Base-by-base conservation (phyloP, 53 echinoderm and acorn worm genomes). In the Zoroaster sp. region DNA sequence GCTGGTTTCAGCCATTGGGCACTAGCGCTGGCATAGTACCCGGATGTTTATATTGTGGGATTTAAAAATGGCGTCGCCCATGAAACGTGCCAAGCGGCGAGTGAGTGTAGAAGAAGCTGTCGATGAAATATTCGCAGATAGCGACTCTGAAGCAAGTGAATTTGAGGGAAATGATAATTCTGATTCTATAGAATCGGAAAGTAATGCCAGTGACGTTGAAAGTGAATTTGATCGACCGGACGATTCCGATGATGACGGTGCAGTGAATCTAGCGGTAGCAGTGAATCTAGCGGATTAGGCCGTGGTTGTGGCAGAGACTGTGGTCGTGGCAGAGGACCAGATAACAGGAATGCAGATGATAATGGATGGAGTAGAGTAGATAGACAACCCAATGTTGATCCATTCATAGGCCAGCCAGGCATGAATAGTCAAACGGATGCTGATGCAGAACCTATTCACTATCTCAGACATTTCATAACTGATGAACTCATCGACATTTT, bases 401-500 rank as follows among this genome's bases (percentile, higher is more conserved):
- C 67, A n/a, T 66, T 66, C 30, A 66, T 23, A 66, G 67, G 46
- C 1, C 47, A 43, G n/a, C 47, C 46, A 6, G 44, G 74, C 4
- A 74, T 74, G 74, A 74, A 74, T 33, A 40, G 1, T 15, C 74
- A 74, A 41, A 40, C 34, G 74, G 74, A 35, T 74, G 74, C 36
- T 41, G 79, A 25, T 53, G 53, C 54, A 59, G 79, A 79, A 79
- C 54, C 53, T 30, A n/a, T 54, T 2, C 31, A 37, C 38, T 74
- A 40, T 36, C 8, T 74, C 9, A 42, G 42, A 37, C 74, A 35
- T 74, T 77, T 77, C 23, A 28, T 77, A 25, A 77, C 77, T 3
- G 77, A 77, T 41, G 77, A 77, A 77, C 51, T 77, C 31, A 51
- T 77, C 11, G 33, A 47, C 47, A 75, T 43, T 53, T 36, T 79